Base-by-base conservation (phyloP, 2,888 invertebrate species). In the Graphium colonna region DNA sequence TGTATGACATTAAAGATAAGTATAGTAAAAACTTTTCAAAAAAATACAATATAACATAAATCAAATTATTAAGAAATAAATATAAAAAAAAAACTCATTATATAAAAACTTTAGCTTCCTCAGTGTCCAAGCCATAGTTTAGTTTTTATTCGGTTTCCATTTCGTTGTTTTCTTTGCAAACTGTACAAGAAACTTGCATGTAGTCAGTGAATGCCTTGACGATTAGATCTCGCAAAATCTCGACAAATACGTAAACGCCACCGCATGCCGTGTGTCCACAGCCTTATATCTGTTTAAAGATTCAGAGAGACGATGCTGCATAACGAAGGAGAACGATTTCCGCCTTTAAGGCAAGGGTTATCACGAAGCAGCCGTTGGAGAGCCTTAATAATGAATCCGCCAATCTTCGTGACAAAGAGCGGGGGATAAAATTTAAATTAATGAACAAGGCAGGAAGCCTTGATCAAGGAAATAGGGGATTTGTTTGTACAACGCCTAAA, bases 231-330 rank as follows among this genome's bases (percentile, higher is more conserved):
- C 3, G 7, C 7, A 26, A 26, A 26, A 26, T 26, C 26, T 26
- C 17, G 12, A 17, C 12, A 12, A 2, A 8, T 5, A 5, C 28
- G 13, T 13, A 1, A 1, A 38, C 33, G 16, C 16, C 2, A 3
- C 12, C 1, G 15, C 33, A 13, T 16, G 15, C 15, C 1, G 44
- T 44, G 31, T 51, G 17, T 39, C 38, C 40, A 12, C n/a, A 39
- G n/a, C 40, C 18, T 46, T 21, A 33, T 41, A 41, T 52, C 26
- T 26, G 26, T 7, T 52, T 31, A 52, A 52, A 45, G 40, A 52
- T 40, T 52, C 33, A 52, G 10, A 33, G 15, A 16, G 21, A 3
- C 40, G 40, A 13, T 18, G 40, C 21, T 21, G 46, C 52, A 40
- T 46, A 46, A 52, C 41, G 31, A n/a, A 46, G 8, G 28, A 31